Conservation (phyloP, 2,113 vertebrate genomes). For the cat (Felis catus) region F.catus_Fca126_mat1.0 CM031419.1:59243501-59244000, state of each 20-base stretch:
- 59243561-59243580: not conserved
- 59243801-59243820: constrained; percentile 27
- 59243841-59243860: not conserved
- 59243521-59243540: not conserved
- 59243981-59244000: constrained; percentile 51
- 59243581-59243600: not conserved
- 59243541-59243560: not conserved
- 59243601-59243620: not conserved
- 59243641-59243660: not conserved
- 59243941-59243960: constrained; percentile 59
- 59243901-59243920: not conserved
- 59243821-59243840: not conserved
- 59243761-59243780: not conserved
- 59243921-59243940: not conserved
- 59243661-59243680: not conserved
- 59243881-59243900: not conserved
- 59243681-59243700: not conserved
- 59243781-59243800: not conserved
- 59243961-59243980: constrained; percentile 44
- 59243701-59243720: not conserved
- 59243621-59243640: not conserved
- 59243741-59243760: not conserved
- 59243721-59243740: not conserved
- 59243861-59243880: not conserved
- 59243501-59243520: not conserved